Evolutionary conservation across 2,888 invertebrate genomes (phyloP).

Genomic region (Oscheius onirici): DNA sequence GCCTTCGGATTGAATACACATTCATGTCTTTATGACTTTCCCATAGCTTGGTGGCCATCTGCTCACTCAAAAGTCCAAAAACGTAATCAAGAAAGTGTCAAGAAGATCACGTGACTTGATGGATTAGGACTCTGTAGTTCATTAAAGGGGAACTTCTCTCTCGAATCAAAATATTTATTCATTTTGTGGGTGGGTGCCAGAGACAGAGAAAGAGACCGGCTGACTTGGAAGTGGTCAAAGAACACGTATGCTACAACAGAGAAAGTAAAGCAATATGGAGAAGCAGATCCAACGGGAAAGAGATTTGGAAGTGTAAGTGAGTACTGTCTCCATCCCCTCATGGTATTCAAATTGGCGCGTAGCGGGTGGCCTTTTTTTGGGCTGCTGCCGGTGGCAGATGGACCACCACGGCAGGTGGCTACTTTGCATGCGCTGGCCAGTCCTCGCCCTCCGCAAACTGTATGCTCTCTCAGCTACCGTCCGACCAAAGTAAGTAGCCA

Average conservation of each 20-base stretch:
- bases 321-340: not conserved
- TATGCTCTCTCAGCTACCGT: not conserved
- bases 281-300: constrained; percentile 14
- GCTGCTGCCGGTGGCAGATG: constrained; percentile 28
- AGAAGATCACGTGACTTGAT: no score
- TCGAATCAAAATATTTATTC: no score
- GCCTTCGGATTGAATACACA: not conserved
- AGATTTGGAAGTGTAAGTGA: not conserved
- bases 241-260: constrained; percentile 20
- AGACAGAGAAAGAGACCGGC: not conserved
- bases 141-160: no score
- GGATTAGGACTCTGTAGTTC: no score
- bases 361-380: constrained; percentile 29
- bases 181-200: no score
- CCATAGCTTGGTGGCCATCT: no score
- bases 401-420: constrained; percentile 23
- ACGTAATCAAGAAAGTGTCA: no score
- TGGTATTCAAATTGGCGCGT: constrained; percentile 22
- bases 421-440: constrained; percentile 34
- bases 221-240: not conserved
- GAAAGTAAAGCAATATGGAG: constrained; percentile 20
- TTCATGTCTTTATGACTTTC: no score
- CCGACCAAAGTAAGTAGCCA: constrained; percentile 25
- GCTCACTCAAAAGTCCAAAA: no score
- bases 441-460: constrained; percentile 16